A percentile compares a stretch with the other conserved stretches of the same genome.
Evolutionary conservation across 1,140 invertebrate species (phyloP).

Genomic region (Trypoxylus dichotomus): DNA sequence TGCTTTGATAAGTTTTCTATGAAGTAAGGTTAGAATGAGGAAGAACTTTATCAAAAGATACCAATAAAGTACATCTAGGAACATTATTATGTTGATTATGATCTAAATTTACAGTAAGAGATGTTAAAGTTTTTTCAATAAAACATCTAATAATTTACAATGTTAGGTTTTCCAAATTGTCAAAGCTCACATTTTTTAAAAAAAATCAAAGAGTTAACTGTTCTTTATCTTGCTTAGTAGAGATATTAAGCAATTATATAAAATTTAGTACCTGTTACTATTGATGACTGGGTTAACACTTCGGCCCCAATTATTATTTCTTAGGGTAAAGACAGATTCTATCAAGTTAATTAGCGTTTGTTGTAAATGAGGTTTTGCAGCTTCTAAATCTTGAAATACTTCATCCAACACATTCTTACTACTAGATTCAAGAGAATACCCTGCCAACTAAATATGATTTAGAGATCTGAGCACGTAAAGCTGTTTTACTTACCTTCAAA

Average conservation of each 20-base stretch:
- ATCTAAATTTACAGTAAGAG: too few relatives aligned
- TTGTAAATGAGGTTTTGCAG: constrained; percentile 39
- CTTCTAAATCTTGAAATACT: constrained; percentile 41
- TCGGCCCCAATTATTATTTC: constrained; percentile 40
- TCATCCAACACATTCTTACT: constrained; percentile 46
- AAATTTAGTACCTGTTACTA: constrained; percentile 17
- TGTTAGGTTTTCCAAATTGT: too few relatives aligned
- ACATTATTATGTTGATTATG: too few relatives aligned
- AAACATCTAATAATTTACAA: too few relatives aligned
- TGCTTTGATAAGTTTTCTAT: too few relatives aligned
- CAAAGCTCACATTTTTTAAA: too few relatives aligned
- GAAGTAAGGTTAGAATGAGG: too few relatives aligned
- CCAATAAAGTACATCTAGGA: too few relatives aligned
- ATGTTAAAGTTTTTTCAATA: too few relatives aligned
- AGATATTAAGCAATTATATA: neutral
- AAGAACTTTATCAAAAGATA: too few relatives aligned
- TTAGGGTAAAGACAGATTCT: constrained; percentile 6
- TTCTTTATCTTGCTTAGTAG: too few relatives aligned
- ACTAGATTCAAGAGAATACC: constrained; percentile 45
- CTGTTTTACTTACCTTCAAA: constrained; percentile 52
- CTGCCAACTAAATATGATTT: constrained; percentile 45
- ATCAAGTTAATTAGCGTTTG: constrained; percentile 43
- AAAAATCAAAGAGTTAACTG: too few relatives aligned
- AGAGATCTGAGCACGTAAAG: constrained; percentile 27
- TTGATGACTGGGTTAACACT: neutral